These are phyloP conservation scores for Molorchus minor DNA, from an alignment of 2,888 invertebrate species.

Conservation along the genomic window DNA sequence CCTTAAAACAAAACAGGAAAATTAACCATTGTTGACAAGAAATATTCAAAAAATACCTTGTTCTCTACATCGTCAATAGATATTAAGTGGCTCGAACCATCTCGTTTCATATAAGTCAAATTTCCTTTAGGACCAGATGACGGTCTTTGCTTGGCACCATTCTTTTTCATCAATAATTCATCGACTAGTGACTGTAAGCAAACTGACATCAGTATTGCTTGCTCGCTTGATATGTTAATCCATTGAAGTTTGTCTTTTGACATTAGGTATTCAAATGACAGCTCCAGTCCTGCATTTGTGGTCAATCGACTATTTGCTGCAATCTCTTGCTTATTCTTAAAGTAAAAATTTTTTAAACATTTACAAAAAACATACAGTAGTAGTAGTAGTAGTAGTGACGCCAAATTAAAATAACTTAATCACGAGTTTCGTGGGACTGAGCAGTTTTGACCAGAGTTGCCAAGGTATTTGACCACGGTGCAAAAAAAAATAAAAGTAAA, in stretches of 20 bases:
- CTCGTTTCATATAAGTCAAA: constrained; percentile 77
- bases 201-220: constrained; percentile 95
- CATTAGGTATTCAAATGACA: constrained; percentile 95
- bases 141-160: constrained; percentile 65
- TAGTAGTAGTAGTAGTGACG: too few relatives aligned
- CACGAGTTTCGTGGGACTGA: too few relatives aligned
- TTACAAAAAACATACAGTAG: too few relatives aligned
- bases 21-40: not conserved
- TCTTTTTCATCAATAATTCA: constrained; percentile 83
- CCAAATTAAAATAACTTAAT: too few relatives aligned
- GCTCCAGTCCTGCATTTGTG: constrained; percentile 71
- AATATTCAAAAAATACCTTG: constrained; percentile 28
- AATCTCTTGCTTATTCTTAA: constrained; percentile 53
- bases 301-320: constrained; percentile 52
- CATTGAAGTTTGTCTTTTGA: constrained; percentile 91
- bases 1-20: constrained; percentile 42
- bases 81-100: constrained; percentile 75
- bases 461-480: too few relatives aligned
- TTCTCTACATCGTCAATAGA: constrained; percentile 60
- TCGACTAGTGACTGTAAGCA: constrained; percentile 96
- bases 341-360: too few relatives aligned
- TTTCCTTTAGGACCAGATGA: constrained; percentile 61
- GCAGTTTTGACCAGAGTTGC: too few relatives aligned
- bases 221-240: constrained; percentile 90
- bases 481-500: too few relatives aligned